Evolutionary conservation across 1,140 invertebrate species (phyloP), one percentile per base, ranked within the genome.

Genomic region (Drosophila paulistorum): DNA sequence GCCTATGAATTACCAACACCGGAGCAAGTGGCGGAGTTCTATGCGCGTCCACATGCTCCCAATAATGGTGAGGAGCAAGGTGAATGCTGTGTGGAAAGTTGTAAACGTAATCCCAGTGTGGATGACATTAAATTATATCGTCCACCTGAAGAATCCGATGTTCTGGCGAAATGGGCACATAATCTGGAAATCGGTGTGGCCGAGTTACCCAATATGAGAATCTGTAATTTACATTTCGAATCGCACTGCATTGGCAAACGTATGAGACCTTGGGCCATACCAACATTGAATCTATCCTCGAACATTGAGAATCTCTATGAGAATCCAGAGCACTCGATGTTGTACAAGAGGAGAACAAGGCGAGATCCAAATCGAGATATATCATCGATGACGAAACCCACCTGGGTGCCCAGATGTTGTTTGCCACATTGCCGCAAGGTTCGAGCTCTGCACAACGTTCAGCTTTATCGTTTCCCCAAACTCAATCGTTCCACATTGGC

Each of bases 211-310:
- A 80, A 42, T 23, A 13, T 89, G 70, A 55, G 81, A 3, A 91
- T 91, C 33, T 91, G 90, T 37, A 91, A 91, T 68, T 70, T 91
- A 13, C 90, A 91, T 58, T 91, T 91, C 45, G 90, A 91, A 33
- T 63, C 87, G 3, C 79, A 89, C 26, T 91, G 90, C 77, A 91
- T 91, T 45, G 90, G 90, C 45, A 91, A 91, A 48, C 78, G 90
- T 0, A 89, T 91, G 86, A 70, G 85, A 0, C 73, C 77, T 0
- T 91, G 90, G 90, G 86, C 90, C n/a, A 86, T 91, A 68, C 90
- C 90, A 23, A 91, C 90, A 1, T 65, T 91, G 2, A 91, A 91
- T 73, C 70, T 91, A 23, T 79, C 78, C 1, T 74, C 57, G 3
- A 91, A 81, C 11, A 76, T 90, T 11, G 90, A 91, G 39, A 84